Evolutionary conservation across 2,113 vertebrate species (phyloP).

Genomic region (Lampris megalopsis): DNA sequence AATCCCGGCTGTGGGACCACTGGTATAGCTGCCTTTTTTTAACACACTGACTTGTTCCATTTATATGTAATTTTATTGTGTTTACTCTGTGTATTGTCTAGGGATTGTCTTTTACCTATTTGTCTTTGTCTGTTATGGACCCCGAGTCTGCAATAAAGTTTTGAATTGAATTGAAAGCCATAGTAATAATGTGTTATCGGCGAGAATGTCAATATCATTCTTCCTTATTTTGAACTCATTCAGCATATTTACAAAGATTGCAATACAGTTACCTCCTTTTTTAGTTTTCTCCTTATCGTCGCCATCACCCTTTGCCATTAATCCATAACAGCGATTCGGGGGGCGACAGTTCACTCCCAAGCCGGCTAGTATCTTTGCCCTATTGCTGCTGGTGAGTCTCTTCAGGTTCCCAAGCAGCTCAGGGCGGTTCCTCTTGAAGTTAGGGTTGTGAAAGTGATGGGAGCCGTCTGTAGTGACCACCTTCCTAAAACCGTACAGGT

Average conservation of each 20-base stretch:
- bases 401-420: constrained; percentile 84
- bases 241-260: background rate
- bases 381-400: constrained; percentile 84
- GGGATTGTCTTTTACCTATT: no score
- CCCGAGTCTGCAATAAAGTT: no score
- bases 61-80: no score
- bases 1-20: no score
- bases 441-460: constrained; percentile 83
- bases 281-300: background rate
- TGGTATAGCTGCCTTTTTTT: no score
- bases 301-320: constrained; percentile 34
- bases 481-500: constrained; percentile 89
- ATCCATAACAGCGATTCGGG: constrained; percentile 65
- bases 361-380: constrained; percentile 83
- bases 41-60: no score
- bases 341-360: constrained; percentile 73
- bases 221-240: no score
- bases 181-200: no score
- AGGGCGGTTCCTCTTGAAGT: constrained; percentile 83
- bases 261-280: constrained; percentile 20
- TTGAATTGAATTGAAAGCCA: no score
- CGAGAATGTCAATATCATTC: no score
- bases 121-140: no score
- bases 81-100: no score
- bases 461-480: background rate